Base-by-base conservation (phyloP, 2,797 vertebrate genomes). In the Acipenser transmontanus region DNA sequence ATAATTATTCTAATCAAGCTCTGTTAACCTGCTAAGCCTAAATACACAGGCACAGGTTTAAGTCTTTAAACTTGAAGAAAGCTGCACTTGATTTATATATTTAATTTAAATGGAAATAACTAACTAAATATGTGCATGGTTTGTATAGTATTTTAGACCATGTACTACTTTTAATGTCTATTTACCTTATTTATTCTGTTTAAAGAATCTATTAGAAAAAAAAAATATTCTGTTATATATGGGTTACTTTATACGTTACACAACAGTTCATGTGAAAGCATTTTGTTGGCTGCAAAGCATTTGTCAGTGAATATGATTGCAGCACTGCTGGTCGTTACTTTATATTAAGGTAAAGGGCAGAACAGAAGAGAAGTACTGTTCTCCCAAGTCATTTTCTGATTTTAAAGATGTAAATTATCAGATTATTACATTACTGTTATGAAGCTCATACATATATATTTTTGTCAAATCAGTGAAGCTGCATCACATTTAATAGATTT, bases 121-220 rank as follows among this genome's bases (percentile, higher is more conserved):
- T 54, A 54, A 61, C 6, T 61, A 8, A 61, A 34, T 13, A 61
- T 61, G 17, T 60, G 59, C 50, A n/a, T 61, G 60, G 17, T 47
- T 61, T 61, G 60, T 47, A 61, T 17, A 61, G 60, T 34, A 61
- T 47, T 61, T 61, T 61, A 34, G 60, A 61, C 60, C 60, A 61
- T 60, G 59, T 17, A 3, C 1, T 60, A 34, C 34, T 60, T 7
- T 8, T 12, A 52, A 8, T 52, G 11, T 60, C 59, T 60, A 60
- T 60, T 60, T 60, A 60, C 59, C 17, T n/a, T 47, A 34, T 61
- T 61, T 47, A 61, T 61, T 61, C 7, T 61, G 8, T 61, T 61
- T 13, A 61, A 61, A 61, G 17, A 61, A 20, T 61, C 10, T 61
- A 7, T 20, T 34, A 34, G 34, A 34, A 34, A 17, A 34, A 34